phyloP scores from a whole-genome alignment of 2,888 invertebrate species.

The Diloba caeruleocephala region DNA sequence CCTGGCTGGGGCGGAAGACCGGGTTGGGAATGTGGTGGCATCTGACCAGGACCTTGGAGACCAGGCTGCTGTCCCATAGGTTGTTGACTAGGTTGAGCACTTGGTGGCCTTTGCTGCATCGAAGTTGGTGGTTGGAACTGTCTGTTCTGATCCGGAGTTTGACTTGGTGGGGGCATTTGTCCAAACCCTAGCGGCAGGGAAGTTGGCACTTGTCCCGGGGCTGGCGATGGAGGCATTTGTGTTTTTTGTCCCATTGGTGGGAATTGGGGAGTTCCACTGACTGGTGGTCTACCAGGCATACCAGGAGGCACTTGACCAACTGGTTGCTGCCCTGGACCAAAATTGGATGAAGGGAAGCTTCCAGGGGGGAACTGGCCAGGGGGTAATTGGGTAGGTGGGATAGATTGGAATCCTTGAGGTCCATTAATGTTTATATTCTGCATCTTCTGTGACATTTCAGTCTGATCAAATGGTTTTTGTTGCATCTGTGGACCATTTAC shows the following conservation, averaged over 20 bases:
- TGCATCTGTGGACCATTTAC: conserved; percentile 55
- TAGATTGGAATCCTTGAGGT: conserved; percentile 69
- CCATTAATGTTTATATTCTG: conserved; percentile 82
- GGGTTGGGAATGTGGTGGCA: conserved; percentile 64
- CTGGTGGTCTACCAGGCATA: conserved; percentile 60
- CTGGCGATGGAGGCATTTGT: conserved; percentile 64
- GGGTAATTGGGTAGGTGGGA: conserved; percentile 77
- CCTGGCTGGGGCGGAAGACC: conserved; percentile 48
- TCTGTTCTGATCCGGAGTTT: conserved; percentile 50
- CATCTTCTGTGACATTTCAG: conserved; percentile 84
- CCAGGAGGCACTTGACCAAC: conserved; percentile 58
- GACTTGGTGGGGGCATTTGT: conserved; percentile 56
- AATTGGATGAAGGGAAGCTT: conserved; percentile 70
- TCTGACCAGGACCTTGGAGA: conserved; percentile 51
- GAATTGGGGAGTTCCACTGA: conserved; percentile 61
- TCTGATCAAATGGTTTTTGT: conserved; percentile 61
- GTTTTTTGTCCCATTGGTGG: conserved; percentile 63
- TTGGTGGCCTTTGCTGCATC: conserved; percentile 61
- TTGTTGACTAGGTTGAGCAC: conserved; percentile 64
- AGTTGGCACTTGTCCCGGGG: conserved; percentile 58
- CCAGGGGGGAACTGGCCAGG: conserved; percentile 72
- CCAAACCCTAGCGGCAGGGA: conserved; percentile 55
- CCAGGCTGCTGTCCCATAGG: conserved; percentile 52
- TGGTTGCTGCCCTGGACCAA: conserved; percentile 60
- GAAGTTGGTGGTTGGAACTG: conserved; percentile 52